Evolutionary conservation across 1,140 invertebrate genomes (phyloP).

Genomic region (Lordiphosa clarofinis): DNA sequence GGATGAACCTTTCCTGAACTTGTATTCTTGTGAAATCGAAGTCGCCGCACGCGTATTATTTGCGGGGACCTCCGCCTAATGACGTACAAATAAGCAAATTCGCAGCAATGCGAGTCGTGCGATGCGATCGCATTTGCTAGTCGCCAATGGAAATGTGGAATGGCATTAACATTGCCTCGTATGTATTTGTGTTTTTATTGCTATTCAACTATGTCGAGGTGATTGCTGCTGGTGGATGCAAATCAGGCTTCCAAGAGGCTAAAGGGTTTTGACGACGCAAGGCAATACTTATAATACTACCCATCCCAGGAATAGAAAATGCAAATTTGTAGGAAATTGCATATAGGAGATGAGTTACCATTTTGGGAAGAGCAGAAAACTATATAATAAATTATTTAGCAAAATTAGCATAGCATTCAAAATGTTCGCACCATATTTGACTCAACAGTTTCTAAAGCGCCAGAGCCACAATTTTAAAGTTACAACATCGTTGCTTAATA

Average conservation of each 20-base stretch:
- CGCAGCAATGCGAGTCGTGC: slow-evolving; percentile 2
- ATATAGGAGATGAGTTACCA: too few species aligned
- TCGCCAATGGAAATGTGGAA: background rate
- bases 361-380: too few species aligned
- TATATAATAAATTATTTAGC: too few species aligned
- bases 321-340: too few species aligned
- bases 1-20: background rate
- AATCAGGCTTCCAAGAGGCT: background rate
- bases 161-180: slow-evolving; percentile 1
- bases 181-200: slow-evolving; percentile 1
- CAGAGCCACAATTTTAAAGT: too few species aligned
- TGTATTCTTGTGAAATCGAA: slow-evolving; percentile 3
- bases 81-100: background rate
- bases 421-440: too few species aligned
- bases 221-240: slow-evolving; percentile 20
- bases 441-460: too few species aligned
- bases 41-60: background rate
- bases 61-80: slow-evolving; percentile 1
- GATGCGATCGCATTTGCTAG: slow-evolving; percentile 2
- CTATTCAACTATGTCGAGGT: slow-evolving; percentile 44
- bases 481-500: too few species aligned
- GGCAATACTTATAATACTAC: background rate
- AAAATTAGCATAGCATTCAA: too few species aligned
- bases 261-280: background rate
- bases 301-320: too few species aligned